Base-by-base conservation (phyloP, 2,113 vertebrate genomes). In the Emydocephalus ijimae region DNA sequence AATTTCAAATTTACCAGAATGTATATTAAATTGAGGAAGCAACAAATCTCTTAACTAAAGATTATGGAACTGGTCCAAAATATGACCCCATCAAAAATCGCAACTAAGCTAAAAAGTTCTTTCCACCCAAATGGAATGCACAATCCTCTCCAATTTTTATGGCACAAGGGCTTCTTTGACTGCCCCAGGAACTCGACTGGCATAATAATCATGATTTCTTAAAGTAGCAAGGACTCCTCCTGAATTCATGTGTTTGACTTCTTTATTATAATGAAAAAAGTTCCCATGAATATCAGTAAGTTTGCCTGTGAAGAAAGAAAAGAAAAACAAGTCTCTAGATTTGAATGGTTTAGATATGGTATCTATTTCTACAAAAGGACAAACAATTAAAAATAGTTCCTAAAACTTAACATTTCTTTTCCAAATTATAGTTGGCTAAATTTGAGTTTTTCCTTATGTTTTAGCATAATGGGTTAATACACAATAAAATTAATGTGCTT, bases 201-300 rank as follows among this genome's bases (percentile, higher is more conserved):
- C 93, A 39, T 99, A 99, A 97, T 99, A 99, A 90, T 99, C 98
- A 6, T 98, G 98, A 96, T 99, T 98, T 56, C 96, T 97, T 89
- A 99, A 97, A 0, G 98, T 95, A 4, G 99, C 99, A 48, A 99
- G 98, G 89, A 99, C 98, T 0, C 99, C 99, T 0, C 98, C 98
- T 0, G 99, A 99, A 96, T 99, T 99, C 98, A 99, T 99, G 96
- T 99, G 98, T 94, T 99, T 99, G 69, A 99, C 98, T 0, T 98
- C 97, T 74, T 98, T 99, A 45, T 98, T 95, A 55, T 99, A 99
- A 59, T 97, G 88, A 94, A 99, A 99, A 8, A 97, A 61, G 59
- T 99, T 99, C 11, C 99, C 99, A 93, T 98, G 97, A 95, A 99
- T 98, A 95, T 99, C 99, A 0, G 99, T 99, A 95, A 99, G 96